phyloP scores from a whole-genome alignment of 2,888 invertebrate species.

The Tanytarsus gracilentus region DNA sequence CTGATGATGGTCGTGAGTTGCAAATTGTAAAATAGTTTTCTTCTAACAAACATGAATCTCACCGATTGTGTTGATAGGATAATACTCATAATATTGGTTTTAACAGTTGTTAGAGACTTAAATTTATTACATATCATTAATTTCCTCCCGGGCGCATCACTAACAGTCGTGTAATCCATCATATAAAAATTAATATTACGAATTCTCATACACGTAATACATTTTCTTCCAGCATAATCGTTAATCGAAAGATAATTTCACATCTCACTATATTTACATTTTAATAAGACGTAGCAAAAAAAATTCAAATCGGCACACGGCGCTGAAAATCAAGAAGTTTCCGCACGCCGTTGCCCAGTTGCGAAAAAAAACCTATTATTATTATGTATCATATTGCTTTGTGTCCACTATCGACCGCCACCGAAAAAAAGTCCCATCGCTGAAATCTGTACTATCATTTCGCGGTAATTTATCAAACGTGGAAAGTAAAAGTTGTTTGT shows the following conservation, averaged over 20 bases:
- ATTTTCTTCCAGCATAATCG: neutral
- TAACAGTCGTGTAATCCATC: neutral
- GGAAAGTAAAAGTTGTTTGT: slow-evolving; percentile 2
- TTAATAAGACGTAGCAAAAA: too few relatives aligned
- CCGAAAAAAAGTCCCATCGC: neutral
- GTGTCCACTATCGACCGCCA: neutral
- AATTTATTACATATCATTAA: slow-evolving; percentile 1
- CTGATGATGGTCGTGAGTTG: too few relatives aligned
- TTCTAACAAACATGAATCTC: too few relatives aligned
- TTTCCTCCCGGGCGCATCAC: neutral
- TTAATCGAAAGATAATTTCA: neutral
- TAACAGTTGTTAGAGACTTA: neutral
- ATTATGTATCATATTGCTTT: neutral
- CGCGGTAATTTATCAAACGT: slow-evolving; percentile 1
- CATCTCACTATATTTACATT: neutral
- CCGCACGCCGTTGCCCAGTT: too few relatives aligned
- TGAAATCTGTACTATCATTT: slow-evolving; percentile 10
- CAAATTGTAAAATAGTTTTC: too few relatives aligned
- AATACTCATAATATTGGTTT: slow-evolving; percentile 1
- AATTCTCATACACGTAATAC: too few relatives aligned
- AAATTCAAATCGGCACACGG: neutral
- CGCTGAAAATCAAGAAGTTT: too few relatives aligned
- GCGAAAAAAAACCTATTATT: too few relatives aligned
- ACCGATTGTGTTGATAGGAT: neutral
- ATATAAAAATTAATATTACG: neutral